Evolutionary conservation across 1,140 invertebrate species (phyloP), one percentile per base, ranked within the genome.

Genomic region (Drosophila bocqueti): DNA sequence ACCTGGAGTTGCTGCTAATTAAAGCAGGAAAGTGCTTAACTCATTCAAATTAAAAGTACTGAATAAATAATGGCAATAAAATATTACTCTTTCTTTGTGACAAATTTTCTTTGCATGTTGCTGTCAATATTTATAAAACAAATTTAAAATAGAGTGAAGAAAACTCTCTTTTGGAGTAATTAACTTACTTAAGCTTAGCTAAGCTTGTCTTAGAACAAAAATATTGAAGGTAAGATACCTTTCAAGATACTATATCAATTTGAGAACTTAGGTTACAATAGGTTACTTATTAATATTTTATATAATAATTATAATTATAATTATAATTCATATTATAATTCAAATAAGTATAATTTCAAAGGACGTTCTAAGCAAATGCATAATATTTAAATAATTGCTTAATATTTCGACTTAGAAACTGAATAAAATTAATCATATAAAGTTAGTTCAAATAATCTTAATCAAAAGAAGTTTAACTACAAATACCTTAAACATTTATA

Each of bases 1-100:
- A 10, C 8, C 67, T 68, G 63, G n/a, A 71, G 67, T 55, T 46
- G 24, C 31, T 50, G 26, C n/a, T 71, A 67, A 67, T 71, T 71
- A 54, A 71, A 46, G 29, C 7, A 24, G 38, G 15, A 36, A 55
- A 38, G 8, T 24, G 15, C 34, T 24, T 11, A 1, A 43, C 29
- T 21, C 10, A 21, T n/a, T 36, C 3, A 26, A 24, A 36, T 55
- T 38, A 38, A 55, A 55, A 38, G 52, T 16, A 24, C 18, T 55
- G 34, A 55, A 55, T 55, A 55, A 55, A 38, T 55, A 1, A 55
- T 21, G 50, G 7, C n/a, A 7, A 9, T 54, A 36, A 21, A 16
- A 36, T 54, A 54, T 54, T 15, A 54, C 50, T 36, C 36, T 54
- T 54, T 15, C n/a, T 34, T 34, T 54, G 29, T 13, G 52, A 24